These are phyloP conservation scores for Erpetoichthys calabaricus DNA, from an alignment of 2,797 vertebrate genomes.

Conservation along the genomic window DNA sequence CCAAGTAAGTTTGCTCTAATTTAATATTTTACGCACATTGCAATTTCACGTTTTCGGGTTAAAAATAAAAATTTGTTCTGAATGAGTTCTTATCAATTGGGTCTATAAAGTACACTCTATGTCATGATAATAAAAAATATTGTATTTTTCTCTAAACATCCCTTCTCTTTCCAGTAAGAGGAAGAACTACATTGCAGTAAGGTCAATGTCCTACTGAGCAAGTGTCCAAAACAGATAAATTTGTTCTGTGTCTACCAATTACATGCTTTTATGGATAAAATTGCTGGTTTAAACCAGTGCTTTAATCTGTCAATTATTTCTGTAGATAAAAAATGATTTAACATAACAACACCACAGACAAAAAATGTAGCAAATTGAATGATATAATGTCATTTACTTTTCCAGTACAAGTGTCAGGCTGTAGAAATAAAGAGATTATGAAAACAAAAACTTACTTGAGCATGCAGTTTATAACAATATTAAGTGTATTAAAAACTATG, in stretches of 20 bases:
- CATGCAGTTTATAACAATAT: too few species aligned
- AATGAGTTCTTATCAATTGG: too few species aligned
- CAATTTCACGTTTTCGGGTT: too few species aligned
- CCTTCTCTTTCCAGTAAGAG: constrained; percentile 41
- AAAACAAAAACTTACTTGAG: too few species aligned
- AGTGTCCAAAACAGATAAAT: constrained; percentile 18
- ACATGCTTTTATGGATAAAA: not conserved
- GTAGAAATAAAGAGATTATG: too few species aligned
- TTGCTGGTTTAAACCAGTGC: not conserved
- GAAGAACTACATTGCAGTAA: constrained; percentile 19
- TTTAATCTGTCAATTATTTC: not conserved
- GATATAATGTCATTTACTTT: not conserved
- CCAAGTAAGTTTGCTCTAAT: too few species aligned
- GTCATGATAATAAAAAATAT: not conserved
- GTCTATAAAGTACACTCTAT: not conserved
- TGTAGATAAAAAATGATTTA: too few species aligned
- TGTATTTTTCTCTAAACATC: constrained; percentile 18
- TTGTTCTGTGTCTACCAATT: too few species aligned
- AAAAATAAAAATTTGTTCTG: too few species aligned
- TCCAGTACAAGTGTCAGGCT: not conserved
- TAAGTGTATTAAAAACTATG: too few species aligned
- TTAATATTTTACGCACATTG: too few species aligned
- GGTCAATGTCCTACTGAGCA: constrained; percentile 44
- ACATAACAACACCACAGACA: not conserved
- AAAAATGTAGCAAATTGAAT: not conserved